Evolutionary conservation across 1,140 invertebrate species (phyloP).

Genomic region (Augochlora pura): DNA sequence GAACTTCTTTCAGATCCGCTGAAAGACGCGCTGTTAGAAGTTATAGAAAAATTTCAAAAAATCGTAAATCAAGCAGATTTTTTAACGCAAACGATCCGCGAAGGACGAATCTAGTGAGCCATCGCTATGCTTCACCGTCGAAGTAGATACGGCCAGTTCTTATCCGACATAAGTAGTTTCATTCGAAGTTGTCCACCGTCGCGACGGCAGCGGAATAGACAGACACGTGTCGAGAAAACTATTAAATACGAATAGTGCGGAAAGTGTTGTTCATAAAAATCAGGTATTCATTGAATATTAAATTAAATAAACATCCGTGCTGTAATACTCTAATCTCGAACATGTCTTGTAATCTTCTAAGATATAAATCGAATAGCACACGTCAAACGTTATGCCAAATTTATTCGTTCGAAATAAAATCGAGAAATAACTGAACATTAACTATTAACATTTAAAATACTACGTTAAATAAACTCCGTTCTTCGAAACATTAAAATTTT

Average conservation of each 20-base stretch:
- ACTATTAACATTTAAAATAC: no score
- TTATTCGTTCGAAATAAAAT: no score
- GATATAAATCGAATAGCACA: not conserved
- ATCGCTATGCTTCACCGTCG: constrained; percentile 15
- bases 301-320: not conserved
- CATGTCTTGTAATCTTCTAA: no score
- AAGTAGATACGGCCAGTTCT: constrained; percentile 61
- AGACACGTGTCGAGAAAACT: not conserved
- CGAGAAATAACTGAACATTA: no score
- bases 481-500: not conserved
- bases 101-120: not conserved
- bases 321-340: no score
- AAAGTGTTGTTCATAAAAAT: not conserved
- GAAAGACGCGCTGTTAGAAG: not conserved
- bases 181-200: constrained; percentile 55
- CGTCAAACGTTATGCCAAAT: no score
- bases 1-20: no score
- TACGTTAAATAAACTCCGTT: no score
- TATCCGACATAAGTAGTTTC: constrained; percentile 60
- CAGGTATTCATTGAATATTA: not conserved
- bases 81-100: not conserved
- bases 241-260: not conserved
- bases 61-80: not conserved
- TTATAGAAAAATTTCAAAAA: not conserved
- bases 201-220: constrained; percentile 60